phyloP scores from a whole-genome alignment of 2,797 vertebrate species.

The Morus bassanus region DNA sequence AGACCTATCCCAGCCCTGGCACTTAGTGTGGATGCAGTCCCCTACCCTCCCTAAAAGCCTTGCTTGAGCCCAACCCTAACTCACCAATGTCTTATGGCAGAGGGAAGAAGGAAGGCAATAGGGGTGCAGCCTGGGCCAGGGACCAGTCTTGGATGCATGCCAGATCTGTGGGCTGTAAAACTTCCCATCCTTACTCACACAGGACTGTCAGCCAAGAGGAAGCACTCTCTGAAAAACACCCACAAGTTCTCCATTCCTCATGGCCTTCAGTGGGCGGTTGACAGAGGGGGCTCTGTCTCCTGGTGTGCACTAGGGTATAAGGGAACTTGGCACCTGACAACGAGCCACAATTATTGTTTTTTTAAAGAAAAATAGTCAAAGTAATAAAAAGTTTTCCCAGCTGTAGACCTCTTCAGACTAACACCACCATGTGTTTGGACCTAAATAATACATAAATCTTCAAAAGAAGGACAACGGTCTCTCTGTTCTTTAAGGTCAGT shows the following conservation, averaged over 20 bases:
- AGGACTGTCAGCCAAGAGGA: conserved; percentile 14
- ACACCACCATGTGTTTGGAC: not conserved
- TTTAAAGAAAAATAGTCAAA: not conserved
- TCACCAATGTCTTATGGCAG: not conserved
- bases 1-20: not conserved
- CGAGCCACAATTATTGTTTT: not conserved
- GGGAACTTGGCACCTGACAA: not conserved
- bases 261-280: not conserved
- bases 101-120: not conserved
- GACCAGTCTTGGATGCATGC: not conserved
- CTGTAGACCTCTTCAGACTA: not conserved
- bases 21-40: not conserved
- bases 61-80: not conserved
- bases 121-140: not conserved
- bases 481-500: not conserved
- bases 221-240: not conserved
- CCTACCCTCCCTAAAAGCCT: not conserved
- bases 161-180: not conserved
- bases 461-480: not conserved
- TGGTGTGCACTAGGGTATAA: not conserved
- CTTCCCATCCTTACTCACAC: not conserved
- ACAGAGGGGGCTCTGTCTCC: conserved; percentile 7
- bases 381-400: not conserved
- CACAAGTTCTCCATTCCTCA: not conserved
- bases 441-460: not conserved